Evolutionary conservation across 1,140 invertebrate species (phyloP), one percentile per base, ranked within the genome.

Genomic region (Drosophila nebulosa): DNA sequence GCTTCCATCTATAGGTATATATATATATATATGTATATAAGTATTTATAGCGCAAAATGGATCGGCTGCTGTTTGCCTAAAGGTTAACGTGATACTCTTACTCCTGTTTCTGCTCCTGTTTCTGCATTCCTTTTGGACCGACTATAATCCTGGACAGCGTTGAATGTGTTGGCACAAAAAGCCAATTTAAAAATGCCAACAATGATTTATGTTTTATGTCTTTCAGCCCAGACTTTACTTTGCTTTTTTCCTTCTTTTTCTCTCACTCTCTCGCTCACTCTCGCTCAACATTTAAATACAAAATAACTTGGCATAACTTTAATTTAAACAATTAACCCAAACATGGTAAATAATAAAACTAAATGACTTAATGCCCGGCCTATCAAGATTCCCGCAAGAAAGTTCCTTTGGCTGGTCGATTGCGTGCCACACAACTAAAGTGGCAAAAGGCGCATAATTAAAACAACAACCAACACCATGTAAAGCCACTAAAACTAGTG

Each of bases 141-240:
- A 12, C 53, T 64, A 85, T 84, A 84, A 84, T 84, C 80, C 80
- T 61, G 72, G 52, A 62, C 69, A 72, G 51, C 56, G 71, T 64
- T 77, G 56, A 86, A 88, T 88, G 78, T 88, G 70, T 78, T 63
- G 70, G 83, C 78, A 59, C 74, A 72, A 80, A 74, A 86, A 86
- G 83, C 83, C 83, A 86, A 86, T 86, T 86, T 86, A 86, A 86
- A 86, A 86, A 78, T 86, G 83, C 81, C 81, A 86, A 86, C 83
- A 88, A 86, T 86, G 83, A 86, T 86, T 86, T 86, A 86, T 86
- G 66, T 65, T 58, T 32, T 65, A 70, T 74, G 24, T 46, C 39
- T 46, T 46, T 46, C 39, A 46, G 16, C 39, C 39, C 39, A 46
- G 39, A 46, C 39, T 46, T 46, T 46, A 46, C 67, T 53, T 59